Evolutionary conservation across 92 coral and sea anemone genomes (phyloP), one percentile per base, ranked within the genome.

Genomic region (Porites divaricata): DNA sequence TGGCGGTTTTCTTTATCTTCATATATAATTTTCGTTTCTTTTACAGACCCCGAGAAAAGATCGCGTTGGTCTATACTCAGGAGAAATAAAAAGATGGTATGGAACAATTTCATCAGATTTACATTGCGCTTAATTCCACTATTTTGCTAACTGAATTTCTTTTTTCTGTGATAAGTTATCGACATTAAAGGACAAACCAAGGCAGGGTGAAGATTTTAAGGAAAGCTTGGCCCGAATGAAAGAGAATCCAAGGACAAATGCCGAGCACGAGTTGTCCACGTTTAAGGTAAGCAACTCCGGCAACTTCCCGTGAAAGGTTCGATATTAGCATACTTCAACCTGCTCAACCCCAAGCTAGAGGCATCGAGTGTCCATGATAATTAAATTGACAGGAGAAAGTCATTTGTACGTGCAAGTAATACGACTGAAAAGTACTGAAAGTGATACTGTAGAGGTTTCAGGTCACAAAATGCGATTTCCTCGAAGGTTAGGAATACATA

Each of bases 11-110:
- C 45, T 35, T 35, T 3, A 35, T 35, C 45, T 35, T 5, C 45
- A 4, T 35, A 35, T 15, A 54, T 11, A 2, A n/a, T 35, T 70
- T 11, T 35, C 56, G 1, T 5, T 35, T 17, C 6, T 52, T 50
- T 74, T 58, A 65, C 28, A 84, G 94, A 91, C 80, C 98, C 98
- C 63, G 98, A 96, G 79, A 92, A 93, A 58, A 87, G 92, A 64
- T 96, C 99, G 15, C 88, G 99, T 80, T 96, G 99, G 99, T 94
- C 99, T n/a, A 84, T 96, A 45, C 92, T 96, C 20, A 90, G 89
- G 88, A 81, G 98, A 51, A 96, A 95, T 90, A 96, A 95, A 66
- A 96, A 96, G 80, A 21, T 94, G 83, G 99, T 96, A 75, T 90
- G 95, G 67, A 20, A 26, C 12, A 68, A 59, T n/a, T 6, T 13